Percentiles rank a stretch among this genome's conserved stretches.
Conservation (phyloP, 2,888 invertebrate genomes). For the Maniola hyperantus region DNA sequence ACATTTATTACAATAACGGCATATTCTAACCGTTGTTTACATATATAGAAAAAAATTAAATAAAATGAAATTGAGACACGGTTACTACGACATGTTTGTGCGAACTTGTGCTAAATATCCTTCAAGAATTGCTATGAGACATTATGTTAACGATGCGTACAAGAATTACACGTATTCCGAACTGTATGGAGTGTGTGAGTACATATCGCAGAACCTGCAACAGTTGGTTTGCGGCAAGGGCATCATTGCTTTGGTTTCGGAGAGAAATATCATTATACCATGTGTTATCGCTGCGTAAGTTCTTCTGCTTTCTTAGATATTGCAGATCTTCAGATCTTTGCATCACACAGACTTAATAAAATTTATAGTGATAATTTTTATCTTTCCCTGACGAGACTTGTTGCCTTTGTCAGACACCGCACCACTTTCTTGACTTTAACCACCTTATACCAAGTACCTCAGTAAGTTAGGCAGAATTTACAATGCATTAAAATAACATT, state of each 20-base stretch:
- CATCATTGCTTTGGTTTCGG: slow-evolving; percentile 74
- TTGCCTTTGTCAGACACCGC: neutral
- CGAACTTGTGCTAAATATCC: slow-evolving; percentile 65
- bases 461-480: no score
- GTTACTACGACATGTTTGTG: slow-evolving; percentile 73
- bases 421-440: neutral
- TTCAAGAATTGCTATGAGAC: slow-evolving; percentile 61
- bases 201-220: slow-evolving; percentile 68
- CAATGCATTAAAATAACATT: neutral
- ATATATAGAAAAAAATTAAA: neutral
- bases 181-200: slow-evolving; percentile 72
- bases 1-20: neutral
- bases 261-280: slow-evolving; percentile 78
- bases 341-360: neutral
- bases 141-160: slow-evolving; percentile 58
- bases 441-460: no score
- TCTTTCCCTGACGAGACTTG: neutral
- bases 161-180: slow-evolving; percentile 71
- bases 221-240: slow-evolving; percentile 63
- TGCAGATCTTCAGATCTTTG: neutral
- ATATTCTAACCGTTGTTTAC: neutral
- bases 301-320: neutral
- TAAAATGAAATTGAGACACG: slow-evolving; percentile 56
- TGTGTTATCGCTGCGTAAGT: slow-evolving; percentile 82
- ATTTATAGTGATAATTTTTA: neutral